Evolutionary conservation across 2,113 vertebrate genomes (phyloP).

Genomic region (Brachypteracias leptosomus): DNA sequence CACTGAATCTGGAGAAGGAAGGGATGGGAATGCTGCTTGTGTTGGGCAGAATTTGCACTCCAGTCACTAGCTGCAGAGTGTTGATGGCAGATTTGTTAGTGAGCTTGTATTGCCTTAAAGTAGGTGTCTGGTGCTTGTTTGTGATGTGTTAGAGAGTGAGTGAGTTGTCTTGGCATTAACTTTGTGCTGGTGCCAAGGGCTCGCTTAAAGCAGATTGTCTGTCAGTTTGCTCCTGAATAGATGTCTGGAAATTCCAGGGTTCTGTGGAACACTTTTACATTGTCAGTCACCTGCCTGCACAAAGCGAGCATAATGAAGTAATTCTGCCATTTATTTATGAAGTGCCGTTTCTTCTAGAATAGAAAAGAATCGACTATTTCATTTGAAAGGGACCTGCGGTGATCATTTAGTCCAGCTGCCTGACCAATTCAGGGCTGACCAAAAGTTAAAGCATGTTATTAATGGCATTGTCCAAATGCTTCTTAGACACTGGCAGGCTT

Average conservation of each 20-base stretch:
- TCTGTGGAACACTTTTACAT: not conserved
- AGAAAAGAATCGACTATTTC: not conserved
- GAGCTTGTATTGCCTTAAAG: slow-evolving; percentile 25
- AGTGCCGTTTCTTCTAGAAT: not conserved
- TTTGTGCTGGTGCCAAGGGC: slow-evolving; percentile 32
- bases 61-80: not conserved
- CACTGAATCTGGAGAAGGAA: not conserved
- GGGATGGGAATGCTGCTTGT: not conserved
- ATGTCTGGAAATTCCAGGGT: not conserved
- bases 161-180: slow-evolving; percentile 36
- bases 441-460: not conserved
- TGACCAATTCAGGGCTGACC: not conserved
- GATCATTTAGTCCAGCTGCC: not conserved
- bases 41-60: slow-evolving; percentile 7
- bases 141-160: slow-evolving; percentile 4
- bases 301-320: not conserved
- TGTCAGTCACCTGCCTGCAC: not conserved
- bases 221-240: not conserved
- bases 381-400: not conserved
- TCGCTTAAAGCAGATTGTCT: slow-evolving; percentile 41
- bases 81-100: slow-evolving; percentile 31
- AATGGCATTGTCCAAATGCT: not conserved
- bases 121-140: slow-evolving; percentile 29
- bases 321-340: not conserved
- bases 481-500: not conserved